These are phyloP conservation scores for Sternarchorhynchus goeldii DNA, from an alignment of 2,797 vertebrate genomes.

Conservation along the genomic window DNA sequence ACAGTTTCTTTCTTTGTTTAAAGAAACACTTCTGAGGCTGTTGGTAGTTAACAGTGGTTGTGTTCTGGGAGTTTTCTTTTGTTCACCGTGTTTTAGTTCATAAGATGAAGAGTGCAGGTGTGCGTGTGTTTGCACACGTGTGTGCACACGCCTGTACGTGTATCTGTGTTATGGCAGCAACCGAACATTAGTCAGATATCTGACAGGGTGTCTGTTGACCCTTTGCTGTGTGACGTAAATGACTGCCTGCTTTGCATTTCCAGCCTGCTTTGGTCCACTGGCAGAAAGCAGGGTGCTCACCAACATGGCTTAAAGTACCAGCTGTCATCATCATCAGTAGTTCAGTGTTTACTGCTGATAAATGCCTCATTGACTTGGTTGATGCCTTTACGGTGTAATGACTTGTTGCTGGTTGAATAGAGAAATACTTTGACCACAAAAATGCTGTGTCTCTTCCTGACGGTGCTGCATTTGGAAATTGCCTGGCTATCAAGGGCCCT, in stretches of 20 bases:
- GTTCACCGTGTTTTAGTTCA: neutral
- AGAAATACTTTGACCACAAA: neutral
- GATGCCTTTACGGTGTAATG: no score
- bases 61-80: neutral
- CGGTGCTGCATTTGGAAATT: neutral
- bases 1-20: neutral
- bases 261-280: neutral
- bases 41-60: neutral
- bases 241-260: constrained; percentile 43
- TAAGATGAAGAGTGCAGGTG: neutral
- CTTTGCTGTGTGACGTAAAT: constrained; percentile 27
- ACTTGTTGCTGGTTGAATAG: neutral
- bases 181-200: neutral
- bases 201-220: constrained; percentile 15
- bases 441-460: no score
- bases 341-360: neutral
- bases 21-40: neutral
- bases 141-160: neutral
- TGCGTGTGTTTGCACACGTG: neutral
- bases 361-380: neutral
- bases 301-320: neutral
- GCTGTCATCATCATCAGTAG: neutral
- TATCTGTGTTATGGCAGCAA: neutral
- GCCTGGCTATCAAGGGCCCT: neutral
- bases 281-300: neutral